These are phyloP conservation scores for Onychostoma macrolepis DNA, from an alignment of 2,113 vertebrate species.

Conservation along the genomic window DNA sequence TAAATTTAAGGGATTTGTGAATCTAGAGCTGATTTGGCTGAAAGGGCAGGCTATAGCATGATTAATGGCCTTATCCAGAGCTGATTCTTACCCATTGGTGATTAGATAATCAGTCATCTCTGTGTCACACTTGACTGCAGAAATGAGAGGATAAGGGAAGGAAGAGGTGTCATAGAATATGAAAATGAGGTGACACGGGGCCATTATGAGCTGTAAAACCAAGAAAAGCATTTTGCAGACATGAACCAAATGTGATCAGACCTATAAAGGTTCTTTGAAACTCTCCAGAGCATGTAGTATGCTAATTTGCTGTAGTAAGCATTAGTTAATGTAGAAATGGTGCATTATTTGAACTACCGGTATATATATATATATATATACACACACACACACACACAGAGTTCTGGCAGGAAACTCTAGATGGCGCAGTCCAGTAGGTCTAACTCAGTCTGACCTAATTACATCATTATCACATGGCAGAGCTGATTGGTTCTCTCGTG, in stretches of 20 bases:
- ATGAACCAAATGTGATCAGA: conserved; percentile 31
- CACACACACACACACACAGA: too few species aligned
- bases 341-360: conserved; percentile 6
- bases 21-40: conserved; percentile 55
- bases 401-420: too few species aligned
- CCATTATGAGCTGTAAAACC: conserved; percentile 40
- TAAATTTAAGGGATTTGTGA: conserved; percentile 57
- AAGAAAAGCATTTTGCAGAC: conserved; percentile 6
- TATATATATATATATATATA: too few species aligned
- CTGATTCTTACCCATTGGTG: conserved; percentile 53
- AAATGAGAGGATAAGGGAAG: conserved; percentile 46
- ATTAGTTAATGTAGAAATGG: too few species aligned
- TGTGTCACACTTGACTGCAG: conserved; percentile 39
- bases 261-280: neutral
- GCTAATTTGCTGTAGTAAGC: too few species aligned
- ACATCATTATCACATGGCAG: too few species aligned
- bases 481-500: too few species aligned
- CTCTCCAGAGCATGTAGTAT: neutral
- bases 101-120: conserved; percentile 62
- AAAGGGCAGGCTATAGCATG: conserved; percentile 59
- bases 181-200: conserved; percentile 39
- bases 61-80: conserved; percentile 54
- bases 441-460: too few species aligned
- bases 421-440: too few species aligned
- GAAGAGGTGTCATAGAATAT: conserved; percentile 48